Evolutionary conservation across 2,888 invertebrate species (phyloP).

Genomic region (Herminia tarsipennalis): DNA sequence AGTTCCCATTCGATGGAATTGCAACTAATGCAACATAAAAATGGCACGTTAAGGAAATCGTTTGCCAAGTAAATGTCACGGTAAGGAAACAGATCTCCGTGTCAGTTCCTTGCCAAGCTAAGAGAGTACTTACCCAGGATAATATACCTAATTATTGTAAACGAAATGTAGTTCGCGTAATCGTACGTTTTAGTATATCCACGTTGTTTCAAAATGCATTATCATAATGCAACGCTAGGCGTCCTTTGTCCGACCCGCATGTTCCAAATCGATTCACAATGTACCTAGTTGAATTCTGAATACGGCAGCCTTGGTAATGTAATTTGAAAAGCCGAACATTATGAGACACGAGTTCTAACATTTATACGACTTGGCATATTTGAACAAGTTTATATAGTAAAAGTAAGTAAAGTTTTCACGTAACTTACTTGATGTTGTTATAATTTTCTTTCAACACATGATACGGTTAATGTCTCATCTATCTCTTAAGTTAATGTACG

Average conservation of each 20-base stretch:
- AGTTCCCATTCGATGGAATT: too few species aligned
- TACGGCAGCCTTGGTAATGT: slow-evolving; percentile 34
- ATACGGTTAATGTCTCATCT: slow-evolving; percentile 21
- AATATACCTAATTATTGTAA: slow-evolving; percentile 18
- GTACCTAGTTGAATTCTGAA: slow-evolving; percentile 27
- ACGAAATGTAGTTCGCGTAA: slow-evolving; percentile 12
- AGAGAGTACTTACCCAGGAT: not conserved
- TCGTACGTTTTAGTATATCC: slow-evolving; percentile 31
- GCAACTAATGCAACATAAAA: too few species aligned
- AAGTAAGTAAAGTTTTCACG: slow-evolving; percentile 28
- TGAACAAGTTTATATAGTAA: slow-evolving; percentile 23
- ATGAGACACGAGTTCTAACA: slow-evolving; percentile 30
- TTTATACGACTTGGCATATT: slow-evolving; percentile 28
- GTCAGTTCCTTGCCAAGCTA: slow-evolving; percentile 19
- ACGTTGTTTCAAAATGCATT: slow-evolving; percentile 50
- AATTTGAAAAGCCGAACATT: slow-evolving; percentile 46
- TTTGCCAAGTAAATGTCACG: slow-evolving; percentile 1
- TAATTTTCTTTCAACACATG: slow-evolving; percentile 23
- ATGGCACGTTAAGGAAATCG: too few species aligned
- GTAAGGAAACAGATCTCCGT: not conserved
- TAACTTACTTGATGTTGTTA: slow-evolving; percentile 14
- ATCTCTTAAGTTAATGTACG: too few species aligned
- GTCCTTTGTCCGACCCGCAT: slow-evolving; percentile 55
- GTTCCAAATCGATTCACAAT: slow-evolving; percentile 52
- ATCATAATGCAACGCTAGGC: slow-evolving; percentile 53